These are phyloP conservation scores for Boloria selene DNA, from an alignment of 2,888 invertebrate species.

Conservation along the genomic window DNA sequence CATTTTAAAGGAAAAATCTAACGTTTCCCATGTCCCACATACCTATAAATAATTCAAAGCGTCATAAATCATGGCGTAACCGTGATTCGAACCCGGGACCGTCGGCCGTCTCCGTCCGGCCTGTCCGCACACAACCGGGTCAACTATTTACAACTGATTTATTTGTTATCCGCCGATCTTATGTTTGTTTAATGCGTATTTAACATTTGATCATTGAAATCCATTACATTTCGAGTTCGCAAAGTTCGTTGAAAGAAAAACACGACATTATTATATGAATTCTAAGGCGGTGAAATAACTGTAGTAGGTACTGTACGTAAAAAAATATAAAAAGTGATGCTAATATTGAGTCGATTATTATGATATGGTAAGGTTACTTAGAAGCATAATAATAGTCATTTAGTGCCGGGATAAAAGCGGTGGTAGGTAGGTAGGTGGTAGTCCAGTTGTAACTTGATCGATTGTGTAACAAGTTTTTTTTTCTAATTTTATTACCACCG, in stretches of 20 bases:
- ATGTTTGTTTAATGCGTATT: conserved; percentile 13
- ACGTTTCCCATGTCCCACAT: conserved; percentile 30
- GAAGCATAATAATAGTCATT: too few species aligned
- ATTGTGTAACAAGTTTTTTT: too few species aligned
- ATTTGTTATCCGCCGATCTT: conserved; percentile 13
- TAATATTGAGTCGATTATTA: too few species aligned
- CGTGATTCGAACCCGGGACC: conserved; percentile 38
- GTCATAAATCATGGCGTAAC: conserved; percentile 34
- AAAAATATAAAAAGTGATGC: too few species aligned
- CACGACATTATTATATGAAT: neutral
- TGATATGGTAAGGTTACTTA: too few species aligned
- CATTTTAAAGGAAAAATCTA: conserved; percentile 8
- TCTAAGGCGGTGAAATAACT: neutral
- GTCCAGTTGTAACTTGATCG: too few species aligned
- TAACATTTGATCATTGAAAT: conserved; percentile 15
- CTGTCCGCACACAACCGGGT: conserved; percentile 29
- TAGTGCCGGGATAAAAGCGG: too few species aligned
- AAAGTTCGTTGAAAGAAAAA: conserved; percentile 3
- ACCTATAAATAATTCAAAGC: conserved; percentile 31
- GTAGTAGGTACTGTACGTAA: too few species aligned
- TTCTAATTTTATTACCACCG: too few species aligned
- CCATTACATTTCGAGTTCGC: neutral
- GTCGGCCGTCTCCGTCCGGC: conserved; percentile 6
- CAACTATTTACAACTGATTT: conserved; percentile 34
- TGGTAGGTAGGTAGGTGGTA: too few species aligned